Base-by-base conservation (phyloP, 2,888 invertebrate species). In the Poecilus cupreus region DNA sequence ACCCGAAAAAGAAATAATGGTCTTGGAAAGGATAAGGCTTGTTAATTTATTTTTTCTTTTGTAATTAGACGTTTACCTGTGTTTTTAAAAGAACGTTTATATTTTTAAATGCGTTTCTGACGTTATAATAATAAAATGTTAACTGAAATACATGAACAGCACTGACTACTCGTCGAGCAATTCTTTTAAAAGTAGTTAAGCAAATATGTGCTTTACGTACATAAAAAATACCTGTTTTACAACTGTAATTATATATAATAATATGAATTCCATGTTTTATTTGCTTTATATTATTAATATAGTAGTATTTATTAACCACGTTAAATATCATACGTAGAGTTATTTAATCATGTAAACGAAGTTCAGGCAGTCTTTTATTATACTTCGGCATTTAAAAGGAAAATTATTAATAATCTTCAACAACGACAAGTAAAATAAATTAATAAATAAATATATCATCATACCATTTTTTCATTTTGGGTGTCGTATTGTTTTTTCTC, bases 251-350 rank as follows among this genome's bases (percentile, higher is more conserved):
- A 26, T 18, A 11, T 20, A 6, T 76, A 76, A 82, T 79, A 79
- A 78, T 46, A 76, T 83, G 79, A 60, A 81, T 75, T 68, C 64
- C 74, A 80, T 82, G 49, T 80, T 82, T n/a, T 24, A 16, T 4
- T n/a, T 32, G n/a, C 32, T 32, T 32, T 32, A 5, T 32, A 2
- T n/a, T n/a, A n/a, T n/a, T n/a, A n/a, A n/a, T n/a, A n/a, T n/a
- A n/a, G n/a, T n/a, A n/a, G n/a, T n/a, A n/a, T n/a, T n/a, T n/a
- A n/a, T n/a, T n/a, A n/a, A n/a, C n/a, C n/a, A n/a, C n/a, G n/a
- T n/a, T n/a, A n/a, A n/a, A n/a, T n/a, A n/a, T n/a, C n/a, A n/a
- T n/a, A n/a, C n/a, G n/a, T n/a, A n/a, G n/a, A n/a, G n/a, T n/a
- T n/a, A n/a, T n/a, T n/a, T n/a, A n/a, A n/a, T n/a, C n/a, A n/a